A percentile compares a stretch with the other conserved stretches of the same genome.
Evolutionary conservation across 2,888 invertebrate species (phyloP).

Genomic region (Lepas anatifera): DNA sequence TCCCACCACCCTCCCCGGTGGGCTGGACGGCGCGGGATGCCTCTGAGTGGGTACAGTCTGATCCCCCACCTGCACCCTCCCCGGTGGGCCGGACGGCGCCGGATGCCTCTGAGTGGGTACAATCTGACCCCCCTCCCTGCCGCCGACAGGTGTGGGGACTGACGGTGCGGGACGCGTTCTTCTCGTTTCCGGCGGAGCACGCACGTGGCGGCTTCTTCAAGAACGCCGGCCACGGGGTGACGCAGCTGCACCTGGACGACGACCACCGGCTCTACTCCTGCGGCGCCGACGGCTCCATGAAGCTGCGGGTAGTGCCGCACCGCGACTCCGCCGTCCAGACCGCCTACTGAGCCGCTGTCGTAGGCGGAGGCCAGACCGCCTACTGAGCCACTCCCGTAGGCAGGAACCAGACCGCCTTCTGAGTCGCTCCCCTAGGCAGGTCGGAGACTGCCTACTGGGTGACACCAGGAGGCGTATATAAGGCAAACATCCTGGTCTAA

Average conservation of each 20-base stretch:
- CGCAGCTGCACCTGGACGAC: constrained; percentile 84
- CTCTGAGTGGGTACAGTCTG: not conserved
- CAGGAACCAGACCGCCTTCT: not conserved
- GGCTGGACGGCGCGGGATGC: not conserved
- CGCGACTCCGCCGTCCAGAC: constrained; percentile 31
- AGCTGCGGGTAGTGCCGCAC: constrained; percentile 84
- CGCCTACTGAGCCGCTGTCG: constrained; percentile 16
- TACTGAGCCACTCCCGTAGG: constrained; percentile 14
- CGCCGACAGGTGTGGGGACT: constrained; percentile 79
- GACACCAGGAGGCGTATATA: too few relatives aligned
- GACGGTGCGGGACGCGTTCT: constrained; percentile 69
- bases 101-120: not conserved
- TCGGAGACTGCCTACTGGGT: not conserved
- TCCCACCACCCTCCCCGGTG: too few relatives aligned
- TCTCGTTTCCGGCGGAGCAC: constrained; percentile 87
- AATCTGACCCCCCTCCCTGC: not conserved
- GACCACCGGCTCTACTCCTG: constrained; percentile 88
- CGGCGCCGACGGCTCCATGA: constrained; percentile 98
- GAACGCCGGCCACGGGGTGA: constrained; percentile 84
- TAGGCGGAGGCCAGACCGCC: constrained; percentile 23
- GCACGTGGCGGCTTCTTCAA: constrained; percentile 93
- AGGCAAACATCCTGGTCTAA: too few relatives aligned
- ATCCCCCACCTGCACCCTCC: too few relatives aligned
- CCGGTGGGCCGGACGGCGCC: not conserved
- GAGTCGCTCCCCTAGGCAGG: not conserved